Percentiles rank a stretch among this genome's conserved stretches.
Conservation (phyloP, 2,113 vertebrate species). For the Eolophus roseicapilla region DNA sequence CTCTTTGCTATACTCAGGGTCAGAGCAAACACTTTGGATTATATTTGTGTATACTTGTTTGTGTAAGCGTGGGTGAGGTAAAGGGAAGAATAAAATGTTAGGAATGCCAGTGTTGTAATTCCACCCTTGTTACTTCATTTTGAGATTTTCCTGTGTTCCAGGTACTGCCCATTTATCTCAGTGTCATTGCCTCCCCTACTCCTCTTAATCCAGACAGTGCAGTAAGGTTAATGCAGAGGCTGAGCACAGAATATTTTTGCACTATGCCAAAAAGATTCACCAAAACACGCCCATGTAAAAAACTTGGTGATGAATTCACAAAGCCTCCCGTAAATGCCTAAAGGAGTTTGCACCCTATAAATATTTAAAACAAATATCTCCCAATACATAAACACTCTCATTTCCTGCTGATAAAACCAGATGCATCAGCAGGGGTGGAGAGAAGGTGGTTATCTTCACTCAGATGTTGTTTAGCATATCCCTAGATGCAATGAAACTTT, state of each 20-base stretch:
- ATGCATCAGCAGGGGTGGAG: slow-evolving; percentile 23
- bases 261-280: slow-evolving; percentile 7
- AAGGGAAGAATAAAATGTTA: not conserved
- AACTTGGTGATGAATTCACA: slow-evolving; percentile 40
- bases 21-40: not conserved
- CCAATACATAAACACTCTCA: slow-evolving; percentile 63
- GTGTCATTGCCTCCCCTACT: not conserved
- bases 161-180: not conserved
- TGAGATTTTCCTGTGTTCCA: not conserved
- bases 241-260: not conserved
- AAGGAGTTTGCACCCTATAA: slow-evolving; percentile 67
- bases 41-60: not conserved
- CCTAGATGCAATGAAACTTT: slow-evolving; percentile 50
- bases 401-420: slow-evolving; percentile 68
- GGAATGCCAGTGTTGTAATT: not conserved
- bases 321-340: slow-evolving; percentile 58
- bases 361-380: slow-evolving; percentile 77
- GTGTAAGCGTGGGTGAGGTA: not conserved
- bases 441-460: slow-evolving; percentile 59
- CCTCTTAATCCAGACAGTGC: not conserved
- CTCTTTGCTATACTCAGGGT: not conserved
- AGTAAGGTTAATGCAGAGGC: not conserved
- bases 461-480: slow-evolving; percentile 69
- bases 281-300: not conserved
- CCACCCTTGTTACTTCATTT: not conserved